phyloP scores from a whole-genome alignment of 2,888 invertebrate species.

The Eulithis testata region DNA sequence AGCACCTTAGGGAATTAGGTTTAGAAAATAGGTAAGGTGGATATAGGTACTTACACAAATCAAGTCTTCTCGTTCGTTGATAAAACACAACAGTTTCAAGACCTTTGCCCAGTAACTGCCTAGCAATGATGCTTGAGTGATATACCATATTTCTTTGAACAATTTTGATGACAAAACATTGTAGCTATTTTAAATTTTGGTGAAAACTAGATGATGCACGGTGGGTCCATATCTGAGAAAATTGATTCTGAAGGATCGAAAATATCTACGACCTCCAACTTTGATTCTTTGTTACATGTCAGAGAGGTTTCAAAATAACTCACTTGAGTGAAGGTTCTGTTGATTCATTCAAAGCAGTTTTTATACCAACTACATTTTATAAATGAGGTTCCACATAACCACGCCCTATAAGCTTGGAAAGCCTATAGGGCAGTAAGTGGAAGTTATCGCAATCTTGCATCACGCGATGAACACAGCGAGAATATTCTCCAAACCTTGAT shows the following conservation, averaged over 20 bases:
- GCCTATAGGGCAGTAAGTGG: too few species aligned
- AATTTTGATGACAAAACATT: slow-evolving; percentile 47
- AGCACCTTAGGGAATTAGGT: too few species aligned
- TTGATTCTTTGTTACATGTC: slow-evolving; percentile 14
- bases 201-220: slow-evolving; percentile 31
- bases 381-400: not conserved
- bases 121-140: slow-evolving; percentile 56
- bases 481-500: too few species aligned
- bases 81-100: slow-evolving; percentile 42
- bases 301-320: slow-evolving; percentile 14
- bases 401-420: too few species aligned
- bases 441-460: too few species aligned
- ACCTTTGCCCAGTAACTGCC: slow-evolving; percentile 49
- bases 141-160: slow-evolving; percentile 66
- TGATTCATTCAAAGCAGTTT: not conserved
- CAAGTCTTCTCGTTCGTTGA: slow-evolving; percentile 39
- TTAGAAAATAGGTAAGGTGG: not conserved
- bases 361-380: not conserved
- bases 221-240: slow-evolving; percentile 31
- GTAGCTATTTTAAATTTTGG: slow-evolving; percentile 32
- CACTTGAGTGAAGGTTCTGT: not conserved
- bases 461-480: too few species aligned
- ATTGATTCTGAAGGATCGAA: slow-evolving; percentile 2
- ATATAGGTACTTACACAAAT: slow-evolving; percentile 38
- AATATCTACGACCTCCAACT: not conserved